Conservation (phyloP, 37 sponge, comb jelly and placozoan genomes). For the Diacarnus erythraeanus region DNA sequence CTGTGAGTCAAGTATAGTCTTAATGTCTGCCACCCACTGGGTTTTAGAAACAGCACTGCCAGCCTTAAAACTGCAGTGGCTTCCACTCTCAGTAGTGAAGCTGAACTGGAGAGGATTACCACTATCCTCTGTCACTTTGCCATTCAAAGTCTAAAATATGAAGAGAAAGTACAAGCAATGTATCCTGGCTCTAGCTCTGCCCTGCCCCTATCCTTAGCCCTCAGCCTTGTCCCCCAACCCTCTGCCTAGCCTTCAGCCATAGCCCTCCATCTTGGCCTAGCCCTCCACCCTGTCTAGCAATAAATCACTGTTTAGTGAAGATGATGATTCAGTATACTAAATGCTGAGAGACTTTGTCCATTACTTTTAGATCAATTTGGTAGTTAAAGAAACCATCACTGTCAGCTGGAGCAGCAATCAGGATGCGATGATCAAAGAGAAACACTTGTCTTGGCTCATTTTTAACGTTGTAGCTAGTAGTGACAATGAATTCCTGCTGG, state of each 20-base stretch:
- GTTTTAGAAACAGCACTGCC: not conserved
- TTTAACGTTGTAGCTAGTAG: conserved; percentile 12
- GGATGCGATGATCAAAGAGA: conserved; percentile 57
- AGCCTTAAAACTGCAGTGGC: not conserved
- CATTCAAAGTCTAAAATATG: conserved; percentile 12
- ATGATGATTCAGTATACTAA: too few species aligned
- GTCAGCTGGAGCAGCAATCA: conserved; percentile 30
- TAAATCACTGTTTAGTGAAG: too few species aligned
- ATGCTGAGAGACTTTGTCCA: not conserved
- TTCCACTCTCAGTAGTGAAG: not conserved
- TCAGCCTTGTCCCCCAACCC: too few species aligned
- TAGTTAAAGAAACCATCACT: conserved; percentile 47
- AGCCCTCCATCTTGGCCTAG: too few species aligned
- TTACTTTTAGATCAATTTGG: conserved; percentile 37
- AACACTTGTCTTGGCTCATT: conserved; percentile 34
- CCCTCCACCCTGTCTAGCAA: too few species aligned
- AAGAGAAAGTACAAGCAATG: not conserved
- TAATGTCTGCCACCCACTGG: conserved; percentile 31
- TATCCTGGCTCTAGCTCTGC: too few species aligned
- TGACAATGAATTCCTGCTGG: not conserved
- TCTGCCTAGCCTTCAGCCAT: too few species aligned
- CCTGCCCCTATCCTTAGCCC: too few species aligned
- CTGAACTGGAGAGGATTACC: not conserved
- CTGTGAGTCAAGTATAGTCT: conserved; percentile 30
- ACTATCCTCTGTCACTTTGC: not conserved